phyloP scores from a whole-genome alignment of 2,888 invertebrate species.

The Neoascia interrupta region DNA sequence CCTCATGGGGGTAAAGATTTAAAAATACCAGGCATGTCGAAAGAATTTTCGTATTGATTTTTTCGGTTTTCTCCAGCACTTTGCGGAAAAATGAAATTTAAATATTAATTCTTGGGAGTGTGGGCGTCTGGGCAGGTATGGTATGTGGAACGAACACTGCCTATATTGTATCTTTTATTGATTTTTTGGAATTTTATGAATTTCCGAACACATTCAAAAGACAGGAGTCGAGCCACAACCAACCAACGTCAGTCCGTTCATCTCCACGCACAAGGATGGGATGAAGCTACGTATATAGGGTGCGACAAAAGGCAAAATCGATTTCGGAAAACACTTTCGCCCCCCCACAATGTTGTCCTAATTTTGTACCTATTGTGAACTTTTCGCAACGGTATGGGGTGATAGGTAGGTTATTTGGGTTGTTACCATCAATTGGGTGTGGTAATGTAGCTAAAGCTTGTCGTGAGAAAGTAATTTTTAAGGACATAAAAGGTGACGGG shows the following conservation, averaged over 20 bases:
- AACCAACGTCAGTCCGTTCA: conserved; percentile 14
- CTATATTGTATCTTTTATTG: conserved; percentile 36
- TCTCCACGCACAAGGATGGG: too few species aligned
- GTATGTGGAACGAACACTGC: neutral
- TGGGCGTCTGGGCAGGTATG: neutral
- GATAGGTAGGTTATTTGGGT: too few species aligned
- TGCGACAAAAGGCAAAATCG: conserved; percentile 40
- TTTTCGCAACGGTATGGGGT: conserved; percentile 26
- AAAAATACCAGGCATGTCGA: conserved; percentile 13
- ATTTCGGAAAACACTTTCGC: conserved; percentile 41
- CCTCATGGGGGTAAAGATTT: conserved; percentile 47
- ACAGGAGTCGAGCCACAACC: too few species aligned
- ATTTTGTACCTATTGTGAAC: conserved; percentile 50
- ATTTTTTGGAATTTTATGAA: conserved; percentile 42
- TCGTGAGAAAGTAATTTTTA: conserved; percentile 46
- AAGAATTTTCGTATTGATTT: conserved; percentile 44
- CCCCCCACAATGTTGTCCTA: conserved; percentile 47
- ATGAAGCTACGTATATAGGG: neutral
- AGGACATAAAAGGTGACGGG: conserved; percentile 54
- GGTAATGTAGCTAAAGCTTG: conserved; percentile 45
- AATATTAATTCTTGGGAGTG: conserved; percentile 51
- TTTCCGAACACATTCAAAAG: too few species aligned
- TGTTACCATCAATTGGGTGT: too few species aligned
- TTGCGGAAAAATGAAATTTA: conserved; percentile 53
- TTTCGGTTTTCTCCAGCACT: conserved; percentile 1